Evolutionary conservation across 1,140 invertebrate species (phyloP), one percentile per base, ranked within the genome.

Genomic region (Gerris buenoi): DNA sequence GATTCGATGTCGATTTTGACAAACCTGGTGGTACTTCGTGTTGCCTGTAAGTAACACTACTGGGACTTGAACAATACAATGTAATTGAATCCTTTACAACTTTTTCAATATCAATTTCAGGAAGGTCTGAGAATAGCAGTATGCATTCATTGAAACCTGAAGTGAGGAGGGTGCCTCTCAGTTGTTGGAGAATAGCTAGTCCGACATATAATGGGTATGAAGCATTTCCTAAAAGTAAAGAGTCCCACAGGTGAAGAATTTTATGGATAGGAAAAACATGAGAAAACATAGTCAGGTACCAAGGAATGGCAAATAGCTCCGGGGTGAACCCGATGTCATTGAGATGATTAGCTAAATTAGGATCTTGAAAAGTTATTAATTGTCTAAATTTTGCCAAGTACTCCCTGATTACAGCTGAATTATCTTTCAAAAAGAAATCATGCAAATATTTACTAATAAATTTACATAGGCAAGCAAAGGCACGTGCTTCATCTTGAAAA

Each of bases 261-360:
- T 98, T 98, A 75, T 98, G 93, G 3, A 99, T 79, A 1, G 97
- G 97, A 79, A 99, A 97, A 0, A 98, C 94, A 80, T 95, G 96
- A 67, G 96, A 97, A 81, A 98, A 99, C 93, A 98, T 97, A 13
- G 97, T 99, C 3, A 99, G 80, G 78, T 99, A 98, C 97, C 97
- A 99, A 0, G 97, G 96, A 77, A 99, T 98, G n/a, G 97, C 93
- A 80, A 98, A 99, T 1, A 99, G 79, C 81, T 99, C 95, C 0
- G 97, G 95, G 71, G 96, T 91, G 77, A 99, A 99, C 72, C 88
- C 91, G 71, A 98, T 97, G 3, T 86, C 86, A 72, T 90, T 84
- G 33, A 99, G 80, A 80, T 98, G 96, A 77, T 90, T 93, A 0
- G 91, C 90, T 59, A 99, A 79, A 65, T 88, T 82, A 13, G 96